Conservation (phyloP, 2,113 vertebrate genomes). For the Psettodes erumei region DNA sequence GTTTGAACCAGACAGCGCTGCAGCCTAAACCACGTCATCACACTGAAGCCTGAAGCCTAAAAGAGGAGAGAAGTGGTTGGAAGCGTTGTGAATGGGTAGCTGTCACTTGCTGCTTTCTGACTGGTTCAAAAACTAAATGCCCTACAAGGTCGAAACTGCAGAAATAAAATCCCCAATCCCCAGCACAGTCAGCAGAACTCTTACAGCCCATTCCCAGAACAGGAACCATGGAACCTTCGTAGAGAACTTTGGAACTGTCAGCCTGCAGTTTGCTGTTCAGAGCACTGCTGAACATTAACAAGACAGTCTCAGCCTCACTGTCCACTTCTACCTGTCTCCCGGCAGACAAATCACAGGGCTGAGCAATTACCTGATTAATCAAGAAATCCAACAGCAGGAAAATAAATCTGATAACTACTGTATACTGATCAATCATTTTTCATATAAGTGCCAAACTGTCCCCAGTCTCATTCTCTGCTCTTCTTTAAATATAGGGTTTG, state of each 20-base stretch:
- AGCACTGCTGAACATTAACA: too few species aligned
- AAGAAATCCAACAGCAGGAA: background rate
- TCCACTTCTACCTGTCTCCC: background rate
- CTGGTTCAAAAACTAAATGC: conserved; percentile 12
- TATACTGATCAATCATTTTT: too few species aligned
- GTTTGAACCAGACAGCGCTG: conserved; percentile 8
- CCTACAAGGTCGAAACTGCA: background rate
- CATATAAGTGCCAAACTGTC: background rate
- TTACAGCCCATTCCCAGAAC: background rate
- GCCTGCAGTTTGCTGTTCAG: too few species aligned
- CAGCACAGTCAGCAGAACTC: too few species aligned
- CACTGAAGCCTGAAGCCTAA: background rate
- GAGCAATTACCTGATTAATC: background rate
- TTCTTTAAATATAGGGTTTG: too few species aligned
- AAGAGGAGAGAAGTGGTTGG: background rate
- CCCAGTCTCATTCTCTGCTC: too few species aligned
- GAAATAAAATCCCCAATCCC: background rate
- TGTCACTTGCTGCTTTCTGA: background rate
- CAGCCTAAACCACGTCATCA: background rate
- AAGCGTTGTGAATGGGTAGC: conserved; percentile 30
- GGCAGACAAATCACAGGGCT: background rate
- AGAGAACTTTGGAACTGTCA: too few species aligned
- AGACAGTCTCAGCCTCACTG: too few species aligned
- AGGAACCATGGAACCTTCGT: background rate
- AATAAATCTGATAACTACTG: too few species aligned